Evolutionary conservation across 2,113 vertebrate species (phyloP).

Genomic region (Dicrurus megarhynchus): DNA sequence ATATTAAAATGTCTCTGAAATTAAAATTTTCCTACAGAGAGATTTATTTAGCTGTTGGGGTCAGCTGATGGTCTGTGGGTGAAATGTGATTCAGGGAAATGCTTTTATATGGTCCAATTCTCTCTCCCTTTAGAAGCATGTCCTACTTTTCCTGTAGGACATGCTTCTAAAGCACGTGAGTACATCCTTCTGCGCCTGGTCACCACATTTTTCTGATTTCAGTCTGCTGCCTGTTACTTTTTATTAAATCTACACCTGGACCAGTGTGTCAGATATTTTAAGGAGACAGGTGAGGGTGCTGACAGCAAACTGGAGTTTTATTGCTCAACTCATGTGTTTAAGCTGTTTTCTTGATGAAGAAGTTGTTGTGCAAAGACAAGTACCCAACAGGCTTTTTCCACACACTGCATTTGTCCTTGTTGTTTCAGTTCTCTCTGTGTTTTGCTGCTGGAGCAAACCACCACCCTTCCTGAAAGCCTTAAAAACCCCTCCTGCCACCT

Average conservation of each 20-base stretch:
- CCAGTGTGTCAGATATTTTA: neutral
- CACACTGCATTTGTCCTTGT: neutral
- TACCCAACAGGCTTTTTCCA: neutral
- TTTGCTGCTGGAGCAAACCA: neutral
- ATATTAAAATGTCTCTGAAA: neutral
- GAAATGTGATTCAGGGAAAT: neutral
- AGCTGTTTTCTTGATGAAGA: neutral
- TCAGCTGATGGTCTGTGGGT: neutral
- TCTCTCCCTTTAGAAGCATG: neutral
- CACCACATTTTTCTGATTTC: neutral
- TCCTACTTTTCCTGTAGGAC: neutral
- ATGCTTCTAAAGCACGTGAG: rapidly evolving
- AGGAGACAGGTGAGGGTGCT: neutral
- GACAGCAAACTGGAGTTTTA: neutral
- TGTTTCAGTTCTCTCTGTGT: neutral
- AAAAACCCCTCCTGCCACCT: neutral
- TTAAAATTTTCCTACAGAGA: neutral
- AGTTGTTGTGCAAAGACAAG: neutral
- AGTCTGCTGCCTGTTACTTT: neutral
- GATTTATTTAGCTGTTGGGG: neutral
- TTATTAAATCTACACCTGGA: neutral
- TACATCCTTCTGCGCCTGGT: neutral
- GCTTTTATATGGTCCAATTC: neutral
- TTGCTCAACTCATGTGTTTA: neutral
- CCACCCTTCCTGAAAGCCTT: neutral